A percentile compares a stretch with the other conserved stretches of the same genome.
These are phyloP conservation scores for Belgica antarctica DNA, from an alignment of 2,888 invertebrate species.

Conservation along the genomic window DNA sequence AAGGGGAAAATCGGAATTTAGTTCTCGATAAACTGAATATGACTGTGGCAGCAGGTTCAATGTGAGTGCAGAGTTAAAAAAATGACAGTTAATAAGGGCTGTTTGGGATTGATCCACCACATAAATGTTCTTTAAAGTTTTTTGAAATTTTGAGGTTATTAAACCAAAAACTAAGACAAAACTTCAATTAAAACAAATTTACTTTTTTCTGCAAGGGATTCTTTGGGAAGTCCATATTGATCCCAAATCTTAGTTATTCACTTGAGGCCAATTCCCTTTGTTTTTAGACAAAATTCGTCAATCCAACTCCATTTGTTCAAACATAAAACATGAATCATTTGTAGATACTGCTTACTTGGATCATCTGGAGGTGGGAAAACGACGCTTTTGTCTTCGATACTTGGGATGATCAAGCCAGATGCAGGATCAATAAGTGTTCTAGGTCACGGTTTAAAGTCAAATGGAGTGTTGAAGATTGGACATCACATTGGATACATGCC, in stretches of 20 bases:
- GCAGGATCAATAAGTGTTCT: constrained; percentile 68
- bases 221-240: no score
- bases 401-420: constrained; percentile 67
- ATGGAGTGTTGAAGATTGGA: constrained; percentile 64
- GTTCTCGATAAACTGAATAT: background rate
- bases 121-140: no score
- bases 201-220: no score
- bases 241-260: no score
- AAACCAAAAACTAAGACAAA: no score
- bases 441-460: constrained; percentile 64
- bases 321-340: background rate
- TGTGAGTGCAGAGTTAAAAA: background rate
- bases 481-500: constrained; percentile 77
- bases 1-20: background rate
- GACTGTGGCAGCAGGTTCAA: background rate
- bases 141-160: no score
- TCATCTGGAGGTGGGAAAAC: constrained; percentile 78
- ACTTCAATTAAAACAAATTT: no score
- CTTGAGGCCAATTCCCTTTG: no score
- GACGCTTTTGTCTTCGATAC: constrained; percentile 72
- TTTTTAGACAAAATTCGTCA: background rate
- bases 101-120: no score
- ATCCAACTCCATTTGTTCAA: background rate
- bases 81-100: no score
- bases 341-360: constrained; percentile 14